Conservation (phyloP, 2,888 invertebrate genomes). For the Teinopalpus imperialis region DNA sequence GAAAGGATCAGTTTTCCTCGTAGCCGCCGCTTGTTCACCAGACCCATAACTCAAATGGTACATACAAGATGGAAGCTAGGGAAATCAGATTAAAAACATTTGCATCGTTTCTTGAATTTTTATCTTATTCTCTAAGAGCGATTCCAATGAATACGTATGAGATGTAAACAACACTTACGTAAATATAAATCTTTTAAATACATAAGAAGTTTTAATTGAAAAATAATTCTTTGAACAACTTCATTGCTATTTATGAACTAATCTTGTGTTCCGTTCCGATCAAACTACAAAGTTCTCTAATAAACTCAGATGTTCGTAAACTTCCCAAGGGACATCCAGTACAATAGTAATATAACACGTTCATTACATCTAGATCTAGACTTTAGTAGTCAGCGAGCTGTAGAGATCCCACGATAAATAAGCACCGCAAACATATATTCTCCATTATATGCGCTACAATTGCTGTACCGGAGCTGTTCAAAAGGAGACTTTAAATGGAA, state of each 20-base stretch:
- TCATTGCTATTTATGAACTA: too few species aligned
- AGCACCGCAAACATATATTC: neutral
- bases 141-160: too few species aligned
- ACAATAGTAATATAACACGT: neutral
- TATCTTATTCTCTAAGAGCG: neutral
- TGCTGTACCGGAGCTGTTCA: neutral
- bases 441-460: neutral
- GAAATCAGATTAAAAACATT: constrained; percentile 14
- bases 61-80: neutral
- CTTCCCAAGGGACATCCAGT: too few species aligned
- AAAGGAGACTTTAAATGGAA: constrained; percentile 8
- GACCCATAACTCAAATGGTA: constrained; percentile 7
- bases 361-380: neutral
- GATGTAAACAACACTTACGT: too few species aligned
- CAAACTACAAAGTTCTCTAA: too few species aligned
- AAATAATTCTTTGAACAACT: too few species aligned
- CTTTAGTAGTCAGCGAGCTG: neutral
- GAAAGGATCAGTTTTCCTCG: constrained; percentile 6
- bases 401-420: neutral
- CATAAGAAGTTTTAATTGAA: too few species aligned
- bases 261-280: too few species aligned
- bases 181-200: too few species aligned
- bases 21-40: constrained; percentile 2
- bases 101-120: constrained; percentile 10
- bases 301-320: too few species aligned